Base-by-base conservation (phyloP, 2,113 vertebrate species). In the Melanostigma gelatinosum region DNA sequence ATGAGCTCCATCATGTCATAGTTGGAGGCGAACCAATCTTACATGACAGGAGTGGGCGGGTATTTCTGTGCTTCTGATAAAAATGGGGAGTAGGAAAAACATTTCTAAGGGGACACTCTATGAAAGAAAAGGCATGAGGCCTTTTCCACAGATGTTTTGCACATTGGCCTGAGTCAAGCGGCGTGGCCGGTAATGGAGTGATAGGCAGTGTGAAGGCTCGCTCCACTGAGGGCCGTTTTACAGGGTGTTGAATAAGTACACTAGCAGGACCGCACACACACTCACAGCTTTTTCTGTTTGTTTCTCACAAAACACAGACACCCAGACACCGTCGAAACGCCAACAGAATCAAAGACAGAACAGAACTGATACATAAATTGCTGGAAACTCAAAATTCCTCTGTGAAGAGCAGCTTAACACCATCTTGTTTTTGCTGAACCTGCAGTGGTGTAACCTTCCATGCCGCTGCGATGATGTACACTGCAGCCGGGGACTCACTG, bases 1-100 rank as follows among this genome's bases (percentile, higher is more conserved):
- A 96, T 96, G 95, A 94, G 88, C 92, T 94, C 88, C 88, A 95
- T 93, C 93, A 95, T 94, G 94, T 96, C 95, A 96, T 95, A 95
- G 88, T 95, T 96, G 95, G 95, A 96, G 90, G 81, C 73, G 88
- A 90, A 94, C 95, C 94, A 95, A 94, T 95, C 92, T 90, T 89
- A 96, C 95, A 95, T 95, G 95, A 96, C 95, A 95, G 92, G 93
- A 93, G 92, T 95, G 95, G 95, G 95, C 93, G 95, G 95, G 93
- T 93, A 91, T 94, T 94, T 95, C 92, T 93, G 68, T 91, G 90
- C 92, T 94, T 94, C 94, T 95, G 95, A 95, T 95, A 95, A 95
- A 95, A 95, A 93, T 85, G 89, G 89, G 88, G 89, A 93, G 87
- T 88, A 84, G 93, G 92, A 94, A 95, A 93, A 95, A 92, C 90